phyloP scores from a whole-genome alignment of 2,797 vertebrate genomes.

The Oophaga sylvatica region DNA sequence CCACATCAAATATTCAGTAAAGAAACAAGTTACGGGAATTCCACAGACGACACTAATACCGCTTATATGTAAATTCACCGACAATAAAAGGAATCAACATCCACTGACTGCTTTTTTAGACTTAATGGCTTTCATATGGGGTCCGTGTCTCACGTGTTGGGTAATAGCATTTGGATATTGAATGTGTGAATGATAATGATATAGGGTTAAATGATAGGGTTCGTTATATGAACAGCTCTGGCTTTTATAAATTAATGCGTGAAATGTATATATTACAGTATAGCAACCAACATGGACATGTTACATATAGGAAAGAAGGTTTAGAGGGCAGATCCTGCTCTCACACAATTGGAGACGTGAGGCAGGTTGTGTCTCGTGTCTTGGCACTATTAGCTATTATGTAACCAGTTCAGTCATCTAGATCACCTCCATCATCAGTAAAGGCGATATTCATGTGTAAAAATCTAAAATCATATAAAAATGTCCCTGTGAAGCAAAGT shows the following conservation, averaged over 20 bases:
- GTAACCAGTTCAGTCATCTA: neutral
- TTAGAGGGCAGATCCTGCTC: neutral
- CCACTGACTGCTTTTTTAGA: neutral
- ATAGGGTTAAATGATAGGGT: neutral
- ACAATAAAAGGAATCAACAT: conserved; percentile 1
- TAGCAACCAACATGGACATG: conserved; percentile 8
- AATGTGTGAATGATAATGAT: neutral
- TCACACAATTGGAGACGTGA: neutral
- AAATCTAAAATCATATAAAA: conserved; percentile 16
- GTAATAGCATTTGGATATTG: neutral
- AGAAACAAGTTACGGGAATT: conserved; percentile 11
- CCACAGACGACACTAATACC: conserved; percentile 17
- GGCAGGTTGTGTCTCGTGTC: neutral
- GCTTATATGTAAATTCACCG: conserved; percentile 4
- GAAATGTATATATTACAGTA: conserved; percentile 20
- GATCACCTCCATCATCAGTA: neutral
- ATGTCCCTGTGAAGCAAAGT: neutral
- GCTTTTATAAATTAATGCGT: neutral
- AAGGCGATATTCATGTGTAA: neutral
- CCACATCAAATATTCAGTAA: conserved; percentile 27
- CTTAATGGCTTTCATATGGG: neutral
- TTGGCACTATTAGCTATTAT: neutral
- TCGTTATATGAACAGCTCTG: conserved; percentile 1
- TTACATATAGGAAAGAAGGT: neutral
- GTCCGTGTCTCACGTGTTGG: neutral